phyloP scores from a whole-genome alignment of 2,888 invertebrate species.

The Leptogaster cylindrica region DNA sequence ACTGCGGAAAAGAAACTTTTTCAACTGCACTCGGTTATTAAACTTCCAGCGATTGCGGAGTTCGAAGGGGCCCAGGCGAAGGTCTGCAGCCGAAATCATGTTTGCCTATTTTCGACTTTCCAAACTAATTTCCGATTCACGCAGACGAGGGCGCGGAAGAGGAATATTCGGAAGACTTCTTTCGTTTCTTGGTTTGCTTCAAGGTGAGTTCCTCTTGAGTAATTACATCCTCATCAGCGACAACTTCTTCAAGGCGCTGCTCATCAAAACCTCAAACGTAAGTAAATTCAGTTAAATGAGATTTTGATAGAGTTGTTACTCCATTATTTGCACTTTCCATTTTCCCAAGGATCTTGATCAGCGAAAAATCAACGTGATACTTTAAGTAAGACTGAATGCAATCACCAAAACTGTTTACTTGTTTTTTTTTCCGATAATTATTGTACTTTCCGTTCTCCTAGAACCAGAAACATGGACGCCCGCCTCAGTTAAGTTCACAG shows the following conservation, averaged over 20 bases:
- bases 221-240: slow-evolving; percentile 5
- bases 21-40: background rate
- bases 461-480: no score
- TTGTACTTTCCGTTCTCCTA: no score
- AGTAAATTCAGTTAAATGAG: no score
- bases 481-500: no score
- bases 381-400: no score
- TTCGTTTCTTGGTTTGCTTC: background rate
- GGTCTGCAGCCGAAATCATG: background rate
- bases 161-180: background rate
- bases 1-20: background rate
- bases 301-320: no score
- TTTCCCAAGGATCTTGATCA: no score
- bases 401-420: no score
- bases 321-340: no score
- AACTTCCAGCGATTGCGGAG: background rate
- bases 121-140: slow-evolving; percentile 14
- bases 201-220: background rate
- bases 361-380: no score
- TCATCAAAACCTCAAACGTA: no score
- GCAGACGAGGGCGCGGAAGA: background rate
- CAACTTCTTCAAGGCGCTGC: background rate
- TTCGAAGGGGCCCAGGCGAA: background rate
- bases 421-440: no score
- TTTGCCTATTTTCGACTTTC: background rate